Base-by-base conservation (phyloP, 2,113 vertebrate species). In the Chaetodon trifascialis region DNA sequence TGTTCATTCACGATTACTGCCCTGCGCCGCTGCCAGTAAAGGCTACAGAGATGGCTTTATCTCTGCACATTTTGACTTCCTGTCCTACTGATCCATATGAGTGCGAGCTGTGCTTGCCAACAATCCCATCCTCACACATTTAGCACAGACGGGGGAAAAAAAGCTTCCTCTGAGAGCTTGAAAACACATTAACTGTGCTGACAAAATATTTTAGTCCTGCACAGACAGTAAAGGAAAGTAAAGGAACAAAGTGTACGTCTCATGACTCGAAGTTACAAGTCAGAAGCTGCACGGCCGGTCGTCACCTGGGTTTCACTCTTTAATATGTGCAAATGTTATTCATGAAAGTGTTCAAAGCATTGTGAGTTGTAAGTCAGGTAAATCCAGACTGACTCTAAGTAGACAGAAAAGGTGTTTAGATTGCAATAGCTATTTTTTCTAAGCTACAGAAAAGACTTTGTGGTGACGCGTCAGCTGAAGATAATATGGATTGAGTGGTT, bases 251-350 rank as follows among this genome's bases (percentile, higher is more conserved):
- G 46, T 76, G 70, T 68, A 15, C 49, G 1, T 49, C 76, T 84
- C 72, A 44, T 72, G 71, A 78, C 54, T 56, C 11, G 1, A 63
- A 54, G 62, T 38, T 38, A 47, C 14, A 42, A 55, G 72, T 78
- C 55, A 58, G 47, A 70, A 36, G 66, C 65, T 49, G 16, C 23
- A 6, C 36, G 30, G 68, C 68, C 49, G 51, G 71, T 76, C 66
- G 8, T 66, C 69, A 30, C 52, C 63, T 4, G 64, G 58, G 23
- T 49, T 60, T 71, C 66, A 72, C 64, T 73, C 56, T 82, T 79
- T 76, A 85, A 79, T 80, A 56, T 79, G 79, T 88, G 84, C 68
- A 86, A 89, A 90, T 92, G 76, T 89, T 91, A 81, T 91, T 89
- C 85, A 83, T 76, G 75, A 70, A 78, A 86, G 73, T 46, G 51